Evolutionary conservation across 2,888 invertebrate species (phyloP), one percentile per base, ranked within the genome.

Genomic region (Gastrophysa polygoni): DNA sequence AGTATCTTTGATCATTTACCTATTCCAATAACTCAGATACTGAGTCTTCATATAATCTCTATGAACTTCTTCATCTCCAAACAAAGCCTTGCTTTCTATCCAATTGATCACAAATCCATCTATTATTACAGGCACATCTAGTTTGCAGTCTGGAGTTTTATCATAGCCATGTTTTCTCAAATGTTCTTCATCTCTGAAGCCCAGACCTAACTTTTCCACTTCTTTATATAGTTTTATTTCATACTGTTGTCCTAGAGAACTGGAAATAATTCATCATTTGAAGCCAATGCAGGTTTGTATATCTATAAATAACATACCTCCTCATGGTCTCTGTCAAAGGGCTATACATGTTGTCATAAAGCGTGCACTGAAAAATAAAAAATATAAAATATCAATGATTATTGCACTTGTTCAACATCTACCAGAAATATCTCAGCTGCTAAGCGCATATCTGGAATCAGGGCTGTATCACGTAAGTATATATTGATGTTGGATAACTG

Each of bases 41-140:
- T 97, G 96, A 70, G 93, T 91, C 73, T 89, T 89, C 56, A 93
- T 84, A 80, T 96, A 94, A 10, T 86, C 88, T 47, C 87, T 86
- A 81, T 97, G 96, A 58, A 89, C 88, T 71, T 90, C 89, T 68
- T 88, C 85, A 82, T 94, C 93, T 2, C 93, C 96, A 85, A 97
- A 97, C n/a, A 92, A 86, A 0, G 96, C 97, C 83, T 97, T 97
- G 73, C 96, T 96, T 82, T 97, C 97, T 63, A 97, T 93, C 97
- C 97, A 97, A 79, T 96, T 93, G 0, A 97, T 87, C 21, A 96
- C 88, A 73, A 89, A 88, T 1, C 92, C 93, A 79, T 93, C 90
- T 20, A 94, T 87, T 28, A 92, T 91, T 66, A 96, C 90, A 0
- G 96, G 96, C 18, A 96, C 86, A 78, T 94, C 93, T 55, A 97